Evolutionary conservation across 2,888 invertebrate species (phyloP).

Genomic region (Ischnura elegans): DNA sequence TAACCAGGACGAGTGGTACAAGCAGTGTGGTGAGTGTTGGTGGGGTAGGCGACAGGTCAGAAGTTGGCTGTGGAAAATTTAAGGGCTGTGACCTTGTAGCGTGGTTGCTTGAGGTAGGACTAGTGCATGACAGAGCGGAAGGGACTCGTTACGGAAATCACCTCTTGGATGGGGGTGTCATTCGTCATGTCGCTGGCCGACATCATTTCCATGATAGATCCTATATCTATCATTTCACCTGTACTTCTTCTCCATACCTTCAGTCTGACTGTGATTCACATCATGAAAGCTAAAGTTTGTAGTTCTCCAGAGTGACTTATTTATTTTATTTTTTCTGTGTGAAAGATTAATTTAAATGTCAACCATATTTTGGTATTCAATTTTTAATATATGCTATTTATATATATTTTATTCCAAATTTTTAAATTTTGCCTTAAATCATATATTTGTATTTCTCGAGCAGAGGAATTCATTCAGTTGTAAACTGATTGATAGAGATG

Average conservation of each 20-base stretch:
- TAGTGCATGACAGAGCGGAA: constrained; percentile 88
- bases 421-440: not conserved
- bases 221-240: constrained; percentile 87
- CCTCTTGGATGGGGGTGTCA: constrained; percentile 90
- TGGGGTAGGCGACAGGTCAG: not conserved
- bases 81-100: constrained; percentile 90
- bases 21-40: not conserved
- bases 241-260: constrained; percentile 13
- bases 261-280: constrained; percentile 27
- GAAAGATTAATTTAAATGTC: not conserved
- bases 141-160: constrained; percentile 91
- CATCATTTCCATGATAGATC: constrained; percentile 91
- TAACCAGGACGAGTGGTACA: not conserved
- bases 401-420: not conserved
- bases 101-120: constrained; percentile 91
- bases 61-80: constrained; percentile 81
- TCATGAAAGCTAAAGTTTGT: not conserved
- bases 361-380: not conserved
- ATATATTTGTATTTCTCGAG: not conserved
- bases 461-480: not conserved
- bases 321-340: not conserved
- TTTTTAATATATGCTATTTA: not conserved
- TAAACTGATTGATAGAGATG: not conserved
- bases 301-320: not conserved
- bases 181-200: constrained; percentile 89